Base-by-base conservation (phyloP, 2,797 vertebrate species). In the Anguilla megastoma region DNA sequence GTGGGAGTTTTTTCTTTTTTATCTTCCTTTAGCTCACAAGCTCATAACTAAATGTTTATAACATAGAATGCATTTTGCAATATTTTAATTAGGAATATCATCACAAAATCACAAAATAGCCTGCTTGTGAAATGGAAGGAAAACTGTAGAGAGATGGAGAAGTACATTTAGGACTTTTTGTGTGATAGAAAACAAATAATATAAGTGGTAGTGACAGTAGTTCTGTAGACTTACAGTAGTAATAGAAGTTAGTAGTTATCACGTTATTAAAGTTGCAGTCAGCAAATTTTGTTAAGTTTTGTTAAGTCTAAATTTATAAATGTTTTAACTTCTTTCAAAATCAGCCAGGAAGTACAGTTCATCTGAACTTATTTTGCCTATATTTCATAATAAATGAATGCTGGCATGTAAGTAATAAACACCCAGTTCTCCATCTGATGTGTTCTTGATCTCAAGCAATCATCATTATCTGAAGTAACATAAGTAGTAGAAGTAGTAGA, bases 301-400 rank as follows among this genome's bases (percentile, higher is more conserved):
- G 33, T 36, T 36, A 48, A 24, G 27, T 54, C n/a, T 27, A 89
- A 24, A 90, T 33, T 45, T 90, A 50, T 87, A 89, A 45, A 80
- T 89, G 60, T 63, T 92, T 54, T 58, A 79, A 41, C 91, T 76
- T 79, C 89, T 86, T 10, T 56, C 6, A 50, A 50, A n/a, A 50
- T 24, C 21, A 82, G 10, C 27, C 33, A 30, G 69, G 27, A 76
- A 4, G 30, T 41, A 4, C 71, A 76, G 30, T 36, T 71, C 12
- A 41, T 21, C 33, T 76, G 71, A 41, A 33, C 16, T 76, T 76
- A 30, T 30, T 30, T 27, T 71, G 30, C 30, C 33, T 50, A 14
- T 10, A 50, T 50, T 24, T n/a, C 48, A 24, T 48, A 48, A 82
- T 24, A 10, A 48, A 82, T 45, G 41, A 48, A 4, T 76, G 12